These are phyloP conservation scores for Oxyruncus cristatus DNA, from an alignment of 2,113 vertebrate genomes.

Conservation along the genomic window DNA sequence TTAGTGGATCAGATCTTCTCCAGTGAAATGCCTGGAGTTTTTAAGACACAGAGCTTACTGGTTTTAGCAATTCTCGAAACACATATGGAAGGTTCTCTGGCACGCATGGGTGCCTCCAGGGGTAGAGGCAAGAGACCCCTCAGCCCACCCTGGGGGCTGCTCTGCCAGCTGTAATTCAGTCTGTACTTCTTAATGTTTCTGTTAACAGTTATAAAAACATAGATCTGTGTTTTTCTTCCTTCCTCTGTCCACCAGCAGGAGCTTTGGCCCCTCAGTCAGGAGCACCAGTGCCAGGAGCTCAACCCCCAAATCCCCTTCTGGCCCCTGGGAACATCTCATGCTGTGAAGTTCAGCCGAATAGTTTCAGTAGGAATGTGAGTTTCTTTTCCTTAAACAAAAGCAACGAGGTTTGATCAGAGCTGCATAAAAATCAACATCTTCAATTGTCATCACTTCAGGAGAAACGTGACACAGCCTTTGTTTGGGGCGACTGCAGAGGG, in stretches of 20 bases:
- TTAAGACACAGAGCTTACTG: background rate
- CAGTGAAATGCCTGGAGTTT: background rate
- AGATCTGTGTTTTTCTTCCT: background rate
- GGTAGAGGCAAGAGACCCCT: background rate
- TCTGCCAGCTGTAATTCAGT: background rate
- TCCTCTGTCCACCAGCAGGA: background rate
- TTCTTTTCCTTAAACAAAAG: background rate
- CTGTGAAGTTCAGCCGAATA: rapidly evolving
- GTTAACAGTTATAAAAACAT: background rate
- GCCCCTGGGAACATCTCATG: rapidly evolving
- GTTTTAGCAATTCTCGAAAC: background rate
- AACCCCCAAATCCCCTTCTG: background rate
- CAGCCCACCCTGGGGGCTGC: background rate
- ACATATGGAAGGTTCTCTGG: background rate
- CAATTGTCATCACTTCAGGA: rapidly evolving
- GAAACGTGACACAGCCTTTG: background rate
- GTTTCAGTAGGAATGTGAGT: rapidly evolving
- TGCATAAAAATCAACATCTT: background rate
- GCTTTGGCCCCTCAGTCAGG: background rate
- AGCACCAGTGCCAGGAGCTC: background rate
- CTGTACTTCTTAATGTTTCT: background rate
- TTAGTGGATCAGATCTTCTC: background rate
- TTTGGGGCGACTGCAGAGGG: background rate
- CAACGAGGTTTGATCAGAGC: background rate
- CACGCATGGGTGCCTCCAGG: background rate